These are phyloP conservation scores for Ramphastos sulfuratus DNA, from an alignment of 2,113 vertebrate genomes.

Conservation along the genomic window DNA sequence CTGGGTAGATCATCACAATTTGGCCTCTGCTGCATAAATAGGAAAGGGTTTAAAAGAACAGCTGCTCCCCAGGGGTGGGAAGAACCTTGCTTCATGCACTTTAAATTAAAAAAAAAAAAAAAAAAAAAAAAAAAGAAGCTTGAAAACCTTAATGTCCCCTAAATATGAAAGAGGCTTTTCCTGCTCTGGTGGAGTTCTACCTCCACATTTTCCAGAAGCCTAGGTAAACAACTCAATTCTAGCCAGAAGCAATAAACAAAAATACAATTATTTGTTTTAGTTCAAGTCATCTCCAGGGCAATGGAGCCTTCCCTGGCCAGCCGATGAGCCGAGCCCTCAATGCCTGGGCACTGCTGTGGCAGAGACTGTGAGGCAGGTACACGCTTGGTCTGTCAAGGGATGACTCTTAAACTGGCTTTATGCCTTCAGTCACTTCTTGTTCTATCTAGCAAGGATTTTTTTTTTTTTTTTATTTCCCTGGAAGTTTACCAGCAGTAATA, in stretches of 20 bases:
- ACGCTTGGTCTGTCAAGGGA: fast-evolving
- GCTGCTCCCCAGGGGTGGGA: not conserved
- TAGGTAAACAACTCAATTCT: not conserved
- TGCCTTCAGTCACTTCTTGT: not conserved
- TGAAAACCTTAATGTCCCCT: not conserved
- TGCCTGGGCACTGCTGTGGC: not conserved
- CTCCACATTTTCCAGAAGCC: not conserved
- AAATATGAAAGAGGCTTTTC: not conserved
- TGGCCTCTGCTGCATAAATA: not conserved
- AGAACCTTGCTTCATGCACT: not conserved
- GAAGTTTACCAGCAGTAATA: not conserved
- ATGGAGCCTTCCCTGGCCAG: not conserved
- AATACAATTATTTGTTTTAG: not conserved
- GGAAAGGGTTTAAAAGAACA: not conserved
- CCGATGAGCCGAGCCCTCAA: not conserved
- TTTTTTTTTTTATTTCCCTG: not conserved
- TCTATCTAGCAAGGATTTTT: not conserved
- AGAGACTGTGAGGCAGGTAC: not conserved
- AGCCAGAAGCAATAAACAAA: not conserved
- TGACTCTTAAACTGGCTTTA: not conserved
- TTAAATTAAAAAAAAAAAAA: not conserved
- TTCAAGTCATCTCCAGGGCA: not conserved
- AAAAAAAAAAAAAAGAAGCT: not conserved
- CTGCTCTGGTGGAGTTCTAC: not conserved
- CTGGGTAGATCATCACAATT: not conserved